Base-by-base conservation (phyloP, 2,113 vertebrate species). In the Sinocyclocheilus grahami region DNA sequence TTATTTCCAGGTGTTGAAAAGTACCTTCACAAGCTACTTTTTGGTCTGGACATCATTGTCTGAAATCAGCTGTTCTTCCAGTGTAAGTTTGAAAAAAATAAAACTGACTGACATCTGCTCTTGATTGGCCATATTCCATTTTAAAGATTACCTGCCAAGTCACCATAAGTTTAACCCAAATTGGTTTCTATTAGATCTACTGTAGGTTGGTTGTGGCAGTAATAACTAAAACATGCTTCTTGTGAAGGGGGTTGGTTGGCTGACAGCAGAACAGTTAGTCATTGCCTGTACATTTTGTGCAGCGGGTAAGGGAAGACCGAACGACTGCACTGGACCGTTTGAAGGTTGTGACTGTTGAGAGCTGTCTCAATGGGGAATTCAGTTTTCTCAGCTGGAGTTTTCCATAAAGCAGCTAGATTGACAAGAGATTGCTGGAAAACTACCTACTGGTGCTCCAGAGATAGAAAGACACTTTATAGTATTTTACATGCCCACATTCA, bases 381-480 rank as follows among this genome's bases (percentile, higher is more conserved):
- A 13, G 58, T 42, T 62, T 62, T 62, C 58, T 77, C n/a, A 77
- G 75, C n/a, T 77, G 10, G 14, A 27, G 75, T 48, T 77, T 67
- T 30, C 63, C 1, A 1, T 74, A 62, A 37, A 62, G 55, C 18
- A 62, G 4, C 9, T 33, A 22, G 3, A 55, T 27, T 72, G 14
- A 14, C 13, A 33, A 16, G 8, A 30, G 24, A 18, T 18, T 1
- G 6, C 75, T 77, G n/a, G 48, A 20, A 33, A 55, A 16, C 46
- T 10, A 20, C 27, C 42, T 37, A 22, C 48, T 4, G n/a, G 24
- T 24, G 24, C n/a, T 51, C 13, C 75, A 53, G 74, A 76, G 1
- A 16, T 71, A 71, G 37, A 72, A 42, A 77, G 46, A 14, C 16
- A 55, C 10, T n/a, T 67, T 46, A 69, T 13, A 12, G 11, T n/a